Evolutionary conservation across 2,113 vertebrate genomes (phyloP), one percentile per base, ranked within the genome.

Genomic region (Oryzias woworae): DNA sequence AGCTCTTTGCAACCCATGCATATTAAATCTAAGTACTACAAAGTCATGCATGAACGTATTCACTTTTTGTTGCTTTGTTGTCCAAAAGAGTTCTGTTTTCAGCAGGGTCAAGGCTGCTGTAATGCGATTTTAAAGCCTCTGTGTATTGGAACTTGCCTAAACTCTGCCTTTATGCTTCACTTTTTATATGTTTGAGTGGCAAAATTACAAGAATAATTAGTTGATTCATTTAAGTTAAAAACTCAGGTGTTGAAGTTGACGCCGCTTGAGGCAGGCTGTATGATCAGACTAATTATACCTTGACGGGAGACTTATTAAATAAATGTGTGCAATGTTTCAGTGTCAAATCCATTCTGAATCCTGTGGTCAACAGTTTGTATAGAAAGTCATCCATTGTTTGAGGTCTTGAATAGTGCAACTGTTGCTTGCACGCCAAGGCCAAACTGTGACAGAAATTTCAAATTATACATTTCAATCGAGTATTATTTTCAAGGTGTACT

Each of bases 121-220:
- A 10, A 49, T 66, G 18, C 48, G 36, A 69, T 56, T 43, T 62
- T 58, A 53, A 50, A 47, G 17, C 31, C 18, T 41, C 42, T 62
- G 8, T 56, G 57, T n/a, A 53, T 8, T 61, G 45, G 14, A n/a
- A 2, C 23, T 26, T 44, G 22, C 8, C 46, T 58, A 44, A 52
- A 62, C 22, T 60, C 31, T 12, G 18, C 53, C 47, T 36, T 42
- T 68, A 51, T 36, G 10, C 8, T 10, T 36, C 49, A 14, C 28
- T 44, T 13, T 58, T 2, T 53, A 42, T 48, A 42, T 46, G n/a
- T 17, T 26, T 42, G 45, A 48, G 24, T 2, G 47, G 45, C 8
- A 18, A 24, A n/a, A 20, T 14, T 14, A 17, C 41, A 44, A 41
- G 31, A 24, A 52, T 24, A 41, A 64, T 12, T 36, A 36, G 36